Evolutionary conservation across 2,113 vertebrate genomes (phyloP).

Genomic region (Mirounga angustirostris): DNA sequence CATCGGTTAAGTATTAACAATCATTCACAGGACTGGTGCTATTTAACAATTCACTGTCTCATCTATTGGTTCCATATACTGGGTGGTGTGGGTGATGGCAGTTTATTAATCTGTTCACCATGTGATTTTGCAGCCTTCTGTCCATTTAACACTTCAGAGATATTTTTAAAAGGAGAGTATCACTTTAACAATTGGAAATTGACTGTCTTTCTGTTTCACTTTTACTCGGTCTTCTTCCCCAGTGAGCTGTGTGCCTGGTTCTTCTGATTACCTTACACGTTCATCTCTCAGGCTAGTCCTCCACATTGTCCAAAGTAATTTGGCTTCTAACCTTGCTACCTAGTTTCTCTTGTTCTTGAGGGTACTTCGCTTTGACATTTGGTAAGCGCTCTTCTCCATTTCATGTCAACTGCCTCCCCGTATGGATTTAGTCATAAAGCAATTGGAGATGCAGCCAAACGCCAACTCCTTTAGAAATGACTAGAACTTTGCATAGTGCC

Average conservation of each 20-base stretch:
- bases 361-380: not conserved
- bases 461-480: not conserved
- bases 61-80: not conserved
- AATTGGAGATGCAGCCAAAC: not conserved
- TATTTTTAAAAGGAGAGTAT: constrained; percentile 14
- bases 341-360: not conserved
- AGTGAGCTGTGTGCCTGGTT: not conserved
- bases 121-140: not conserved
- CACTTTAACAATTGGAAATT: not conserved
- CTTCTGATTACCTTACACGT: not conserved
- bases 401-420: not conserved
- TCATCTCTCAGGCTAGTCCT: not conserved
- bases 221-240: not conserved
- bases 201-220: not conserved
- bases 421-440: not conserved
- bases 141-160: not conserved
- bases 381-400: not conserved
- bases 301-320: not conserved
- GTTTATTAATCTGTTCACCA: not conserved
- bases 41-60: not conserved
- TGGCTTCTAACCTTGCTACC: not conserved
- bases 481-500: not conserved
- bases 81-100: not conserved
- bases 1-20: not conserved
- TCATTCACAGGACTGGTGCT: not conserved